Base-by-base conservation (phyloP, 2,113 vertebrate species). In the Eudyptes chrysolophus region DNA sequence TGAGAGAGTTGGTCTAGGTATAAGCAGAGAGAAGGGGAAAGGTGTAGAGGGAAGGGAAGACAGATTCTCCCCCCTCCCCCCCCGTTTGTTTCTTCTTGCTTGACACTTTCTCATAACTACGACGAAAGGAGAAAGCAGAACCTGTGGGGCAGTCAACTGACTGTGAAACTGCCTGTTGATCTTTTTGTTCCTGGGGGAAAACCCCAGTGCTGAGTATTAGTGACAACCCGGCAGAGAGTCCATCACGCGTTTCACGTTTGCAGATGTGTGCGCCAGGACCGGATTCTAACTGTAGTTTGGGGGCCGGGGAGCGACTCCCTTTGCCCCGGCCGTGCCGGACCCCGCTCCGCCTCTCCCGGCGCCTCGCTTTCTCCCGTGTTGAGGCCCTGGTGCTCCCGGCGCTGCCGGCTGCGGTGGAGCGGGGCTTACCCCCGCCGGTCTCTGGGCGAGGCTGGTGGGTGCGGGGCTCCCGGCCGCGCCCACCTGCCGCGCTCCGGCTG, bases 131-230 rank as follows among this genome's bases (percentile, higher is more conserved):
- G 40, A 75, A 81, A 70, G 36, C 36, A 44, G 69, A 55, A 71
- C 24, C 66, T 22, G n/a, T 4, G 25, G 82, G 65, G 55, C 34
- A 40, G 21, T 10, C 75, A 42, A 13, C 30, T 8, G 42, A 8
- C 4, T 36, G 25, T 22, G 52, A 62, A 74, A 54, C 38, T 24
- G 49, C 34, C 36, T 26, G 17, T 13, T 20, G 77, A 26, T 29
- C 20, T 0, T 16, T 70, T 51, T 83, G 14, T 25, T 61, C 57
- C 38, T 5, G 57, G 21, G 16, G 6, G 22, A 19, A 16, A 22
- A 4, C 30, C 32, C 24, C 25, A 4, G 6, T 4, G 9, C n/a
- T 0, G n/a, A 25, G 13, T 1, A 3, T 8, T 10, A 27, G 48
- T 2, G 64, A 17, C 58, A 40, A 4, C 30, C 48, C 7, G 6